Conservation (phyloP, 1,140 invertebrate species). For the Doryteuthis pealeii region DNA sequence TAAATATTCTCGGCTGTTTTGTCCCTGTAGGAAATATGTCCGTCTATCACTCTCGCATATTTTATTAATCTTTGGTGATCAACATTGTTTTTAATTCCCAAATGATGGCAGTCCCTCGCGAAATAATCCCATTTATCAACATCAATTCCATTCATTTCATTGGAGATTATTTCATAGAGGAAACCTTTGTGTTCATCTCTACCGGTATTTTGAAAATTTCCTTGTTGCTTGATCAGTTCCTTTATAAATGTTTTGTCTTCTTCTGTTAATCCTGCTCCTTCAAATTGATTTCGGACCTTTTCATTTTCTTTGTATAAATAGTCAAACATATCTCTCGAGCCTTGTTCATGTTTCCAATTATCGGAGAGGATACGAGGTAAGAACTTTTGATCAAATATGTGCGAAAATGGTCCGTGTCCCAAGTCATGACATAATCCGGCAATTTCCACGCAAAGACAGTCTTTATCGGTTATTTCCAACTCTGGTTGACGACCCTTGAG, state of each 20-base stretch:
- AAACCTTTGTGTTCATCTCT: neutral
- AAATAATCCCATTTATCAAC: slow-evolving; percentile 77
- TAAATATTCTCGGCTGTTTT: slow-evolving; percentile 60
- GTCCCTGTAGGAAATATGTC: slow-evolving; percentile 60
- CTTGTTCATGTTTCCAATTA: neutral
- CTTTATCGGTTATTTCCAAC: slow-evolving; percentile 57
- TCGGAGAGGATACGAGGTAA: neutral
- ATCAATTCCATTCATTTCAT: slow-evolving; percentile 68
- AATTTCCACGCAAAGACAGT: slow-evolving; percentile 65
- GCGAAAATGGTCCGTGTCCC: slow-evolving; percentile 55
- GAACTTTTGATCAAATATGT: slow-evolving; percentile 25
- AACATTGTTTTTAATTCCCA: slow-evolving; percentile 62
- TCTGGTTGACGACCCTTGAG: slow-evolving; percentile 60
- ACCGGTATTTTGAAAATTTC: neutral
- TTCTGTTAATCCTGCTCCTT: neutral
- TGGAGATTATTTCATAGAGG: slow-evolving; percentile 67
- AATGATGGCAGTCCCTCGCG: slow-evolving; percentile 64
- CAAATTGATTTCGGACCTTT: neutral
- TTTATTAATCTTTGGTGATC: slow-evolving; percentile 60
- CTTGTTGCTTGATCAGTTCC: neutral
- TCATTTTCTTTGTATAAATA: neutral
- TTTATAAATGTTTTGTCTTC: slow-evolving; percentile 18
- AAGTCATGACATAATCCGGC: slow-evolving; percentile 73
- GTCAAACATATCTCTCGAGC: neutral
- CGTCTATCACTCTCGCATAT: slow-evolving; percentile 54